Conservation (phyloP, 2,113 vertebrate species). For the Vulpes vulpes region DNA sequence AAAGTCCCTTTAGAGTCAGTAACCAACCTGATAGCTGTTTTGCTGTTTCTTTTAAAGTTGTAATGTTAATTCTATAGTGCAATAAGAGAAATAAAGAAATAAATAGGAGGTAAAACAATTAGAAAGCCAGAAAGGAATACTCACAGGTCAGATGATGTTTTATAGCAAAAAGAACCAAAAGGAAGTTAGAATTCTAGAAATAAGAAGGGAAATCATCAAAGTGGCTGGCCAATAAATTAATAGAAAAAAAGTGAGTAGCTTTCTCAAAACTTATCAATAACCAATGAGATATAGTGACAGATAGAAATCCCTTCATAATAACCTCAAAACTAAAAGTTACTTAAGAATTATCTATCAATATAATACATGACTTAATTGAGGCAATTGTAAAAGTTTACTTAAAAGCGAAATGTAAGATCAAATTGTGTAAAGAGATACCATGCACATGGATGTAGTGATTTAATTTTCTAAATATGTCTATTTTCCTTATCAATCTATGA, state of each 20-base stretch:
- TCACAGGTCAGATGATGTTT: not conserved
- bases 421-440: not conserved
- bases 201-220: not conserved
- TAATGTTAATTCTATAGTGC: not conserved
- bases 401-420: not conserved
- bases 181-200: not conserved
- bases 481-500: not conserved
- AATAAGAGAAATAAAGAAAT: not conserved
- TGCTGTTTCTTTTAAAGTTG: not conserved
- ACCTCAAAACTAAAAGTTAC: not conserved
- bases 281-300: not conserved
- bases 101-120: not conserved
- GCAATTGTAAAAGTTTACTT: not conserved
- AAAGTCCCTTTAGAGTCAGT: not conserved
- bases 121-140: not conserved
- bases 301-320: not conserved
- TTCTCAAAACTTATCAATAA: not conserved
- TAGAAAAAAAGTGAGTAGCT: not conserved
- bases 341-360: not conserved
- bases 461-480: not conserved
- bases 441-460: not conserved
- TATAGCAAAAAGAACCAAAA: not conserved
- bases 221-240: not conserved
- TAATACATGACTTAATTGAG: not conserved
- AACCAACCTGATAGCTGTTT: not conserved